Evolutionary conservation across 2,113 vertebrate species (phyloP).

Genomic region (Pavo muticus): DNA sequence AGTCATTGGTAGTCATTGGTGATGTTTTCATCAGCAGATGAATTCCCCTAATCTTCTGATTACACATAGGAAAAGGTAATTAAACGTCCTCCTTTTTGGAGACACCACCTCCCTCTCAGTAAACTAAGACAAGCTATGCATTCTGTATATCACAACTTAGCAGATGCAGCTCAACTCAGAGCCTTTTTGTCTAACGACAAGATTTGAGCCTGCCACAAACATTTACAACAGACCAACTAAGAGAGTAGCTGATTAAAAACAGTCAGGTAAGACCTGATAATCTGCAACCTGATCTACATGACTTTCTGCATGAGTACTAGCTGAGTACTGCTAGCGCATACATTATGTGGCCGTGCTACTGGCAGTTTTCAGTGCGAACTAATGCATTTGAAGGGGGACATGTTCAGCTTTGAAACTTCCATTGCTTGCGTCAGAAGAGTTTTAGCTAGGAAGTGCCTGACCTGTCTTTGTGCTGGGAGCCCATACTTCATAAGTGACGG

Average conservation of each 20-base stretch:
- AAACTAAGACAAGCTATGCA: not conserved
- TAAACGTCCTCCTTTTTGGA: not conserved
- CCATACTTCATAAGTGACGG: not conserved
- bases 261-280: not conserved
- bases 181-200: not conserved
- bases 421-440: not conserved
- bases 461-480: slow-evolving; percentile 45
- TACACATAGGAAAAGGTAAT: not conserved
- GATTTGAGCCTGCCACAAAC: not conserved
- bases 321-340: not conserved
- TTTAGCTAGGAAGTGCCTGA: slow-evolving; percentile 16
- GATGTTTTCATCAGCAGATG: not conserved
- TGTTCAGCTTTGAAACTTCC: not conserved
- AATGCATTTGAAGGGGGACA: not conserved
- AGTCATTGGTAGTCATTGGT: not conserved
- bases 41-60: not conserved
- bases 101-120: not conserved
- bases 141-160: not conserved
- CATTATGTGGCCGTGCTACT: rapidly evolving
- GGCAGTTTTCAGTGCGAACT: not conserved
- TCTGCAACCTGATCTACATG: not conserved
- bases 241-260: not conserved
- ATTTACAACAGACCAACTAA: not conserved
- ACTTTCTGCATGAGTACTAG: not conserved
- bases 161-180: not conserved